Evolutionary conservation across 2,888 invertebrate genomes (phyloP).

Genomic region (Oscheius sp.): DNA sequence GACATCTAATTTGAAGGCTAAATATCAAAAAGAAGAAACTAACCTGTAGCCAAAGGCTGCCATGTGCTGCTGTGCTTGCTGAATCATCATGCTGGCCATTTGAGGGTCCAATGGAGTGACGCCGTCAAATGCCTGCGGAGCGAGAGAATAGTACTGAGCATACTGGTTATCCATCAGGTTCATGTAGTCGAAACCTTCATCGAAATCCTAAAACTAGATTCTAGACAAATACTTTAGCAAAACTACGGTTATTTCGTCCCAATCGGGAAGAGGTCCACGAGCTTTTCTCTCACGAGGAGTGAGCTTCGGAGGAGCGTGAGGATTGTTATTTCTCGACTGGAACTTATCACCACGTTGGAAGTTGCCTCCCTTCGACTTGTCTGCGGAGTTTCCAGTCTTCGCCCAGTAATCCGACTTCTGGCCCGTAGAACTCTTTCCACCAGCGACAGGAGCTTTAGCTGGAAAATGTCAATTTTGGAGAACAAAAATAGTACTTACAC

Average conservation of each 20-base stretch:
- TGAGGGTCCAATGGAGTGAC: constrained; percentile 47
- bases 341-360: constrained; percentile 53
- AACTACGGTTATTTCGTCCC: constrained; percentile 67
- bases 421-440: not conserved
- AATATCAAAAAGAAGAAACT: not conserved
- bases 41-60: constrained; percentile 49
- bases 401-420: constrained; percentile 51
- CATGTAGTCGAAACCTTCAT: constrained; percentile 74
- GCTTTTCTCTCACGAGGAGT: constrained; percentile 65
- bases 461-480: not conserved
- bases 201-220: constrained; percentile 46
- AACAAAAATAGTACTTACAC: constrained; percentile 20
- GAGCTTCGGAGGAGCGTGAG: constrained; percentile 67
- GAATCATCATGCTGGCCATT: constrained; percentile 57
- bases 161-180: constrained; percentile 73
- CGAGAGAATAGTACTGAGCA: constrained; percentile 71
- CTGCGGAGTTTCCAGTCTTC: constrained; percentile 34
- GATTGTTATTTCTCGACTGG: constrained; percentile 48
- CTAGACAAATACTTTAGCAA: not conserved
- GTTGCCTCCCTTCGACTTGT: constrained; percentile 32
- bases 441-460: not conserved
- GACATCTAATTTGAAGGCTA: too few relatives aligned
- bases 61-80: constrained; percentile 65
- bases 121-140: constrained; percentile 66
- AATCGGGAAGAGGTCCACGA: constrained; percentile 71